Base-by-base conservation (phyloP, 1,140 invertebrate species). In the Drosophila kikkawai region DNA sequence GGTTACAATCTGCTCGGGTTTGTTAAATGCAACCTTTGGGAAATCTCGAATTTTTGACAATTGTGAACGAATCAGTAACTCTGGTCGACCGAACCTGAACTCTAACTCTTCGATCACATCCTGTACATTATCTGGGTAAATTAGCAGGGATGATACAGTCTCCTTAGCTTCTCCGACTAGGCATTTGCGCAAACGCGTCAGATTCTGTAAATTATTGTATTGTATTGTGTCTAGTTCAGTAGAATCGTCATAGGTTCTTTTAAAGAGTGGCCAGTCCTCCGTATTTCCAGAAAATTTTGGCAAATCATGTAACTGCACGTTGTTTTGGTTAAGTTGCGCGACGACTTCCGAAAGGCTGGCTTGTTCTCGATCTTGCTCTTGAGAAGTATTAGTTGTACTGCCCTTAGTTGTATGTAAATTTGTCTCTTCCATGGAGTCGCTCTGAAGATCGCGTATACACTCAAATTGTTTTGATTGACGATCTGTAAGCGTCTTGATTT, bases 1-100 rank as follows among this genome's bases (percentile, higher is more conserved):
- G 7, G 15, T 41, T 9, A 57, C 55, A 41, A 41, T 41, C 55
- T 57, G 36, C n/a, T 41, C 22, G 22, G 55, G 19, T 13, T 41
- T 57, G 9, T 57, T 41, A 57, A 12, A 56, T 37, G 34, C 32
- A 6, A 53, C 50, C 7, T 37, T 37, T 5, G 17, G 4, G 6
- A 56, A 56, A 17, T 42, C n/a, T 17, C n/a, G 7, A 9, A 42
- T 42, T 8, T 9, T 42, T 1, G 8, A 42, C n/a, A n/a, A 17
- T 17, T 42, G n/a, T 42, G n/a, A 42, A 42, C n/a, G 41, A 41
- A 17, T 42, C n/a, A 17, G 1, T 42, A 17, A 42, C n/a, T 42
- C 12, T 22, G 53, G 19, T 11, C 34, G 17, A 13, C 6, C 13
- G 1, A 55, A 55, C 19, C 26, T 29, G 8, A 50, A 50, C 11